These are phyloP conservation scores for Psix sp. DNA, from an alignment of 1,140 invertebrate genomes.

Conservation along the genomic window DNA sequence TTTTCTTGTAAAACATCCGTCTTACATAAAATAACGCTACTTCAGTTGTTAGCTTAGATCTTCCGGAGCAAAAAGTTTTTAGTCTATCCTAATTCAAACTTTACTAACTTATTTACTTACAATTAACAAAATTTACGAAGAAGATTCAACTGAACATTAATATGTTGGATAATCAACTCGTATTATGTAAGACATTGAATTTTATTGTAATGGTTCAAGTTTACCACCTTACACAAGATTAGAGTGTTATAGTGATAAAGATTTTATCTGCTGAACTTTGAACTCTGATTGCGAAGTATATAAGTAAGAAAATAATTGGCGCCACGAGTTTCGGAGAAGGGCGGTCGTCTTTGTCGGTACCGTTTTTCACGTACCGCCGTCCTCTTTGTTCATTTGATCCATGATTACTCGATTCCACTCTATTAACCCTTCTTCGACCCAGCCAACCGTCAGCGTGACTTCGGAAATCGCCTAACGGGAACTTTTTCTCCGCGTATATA, in stretches of 20 bases:
- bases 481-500: constrained; percentile 19
- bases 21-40: no score
- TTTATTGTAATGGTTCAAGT: constrained; percentile 28
- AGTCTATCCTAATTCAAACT: no score
- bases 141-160: constrained; percentile 4
- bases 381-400: constrained; percentile 40
- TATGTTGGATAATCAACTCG: no score
- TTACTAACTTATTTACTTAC: no score
- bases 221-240: constrained; percentile 40
- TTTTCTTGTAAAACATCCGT: no score
- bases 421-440: constrained; percentile 35
- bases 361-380: constrained; percentile 12
- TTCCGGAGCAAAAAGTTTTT: no score
- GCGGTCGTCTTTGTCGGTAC: not conserved
- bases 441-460: constrained; percentile 25
- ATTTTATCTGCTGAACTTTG: constrained; percentile 32
- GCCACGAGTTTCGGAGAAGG: constrained; percentile 2
- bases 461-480: constrained; percentile 8
- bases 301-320: constrained; percentile 16
- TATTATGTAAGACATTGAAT: constrained; percentile 15
- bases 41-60: no score
- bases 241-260: constrained; percentile 36
- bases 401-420: constrained; percentile 43
- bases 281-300: constrained; percentile 34
- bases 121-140: not conserved